These are phyloP conservation scores for Styela plicata DNA, from an alignment of 23 tunicate genomes.

Conservation along the genomic window DNA sequence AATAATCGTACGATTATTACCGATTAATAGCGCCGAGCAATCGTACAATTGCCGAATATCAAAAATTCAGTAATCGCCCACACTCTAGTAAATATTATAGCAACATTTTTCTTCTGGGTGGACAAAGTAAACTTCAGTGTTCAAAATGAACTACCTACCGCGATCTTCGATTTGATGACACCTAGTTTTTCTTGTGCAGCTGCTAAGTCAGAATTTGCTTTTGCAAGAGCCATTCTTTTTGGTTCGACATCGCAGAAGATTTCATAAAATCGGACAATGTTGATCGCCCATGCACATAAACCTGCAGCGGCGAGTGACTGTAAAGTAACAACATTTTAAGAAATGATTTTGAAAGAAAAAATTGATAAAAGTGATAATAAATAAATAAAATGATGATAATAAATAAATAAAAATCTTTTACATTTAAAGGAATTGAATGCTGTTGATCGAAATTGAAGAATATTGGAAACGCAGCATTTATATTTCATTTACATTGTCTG, in stretches of 20 bases:
- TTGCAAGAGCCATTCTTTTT: constrained; percentile 75
- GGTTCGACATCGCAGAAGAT: constrained; percentile 99
- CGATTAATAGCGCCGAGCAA: too few relatives aligned
- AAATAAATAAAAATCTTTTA: background rate
- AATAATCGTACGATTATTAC: too few relatives aligned
- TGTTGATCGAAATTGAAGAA: background rate
- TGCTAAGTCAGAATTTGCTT: constrained; percentile 81
- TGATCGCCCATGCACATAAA: constrained; percentile 91
- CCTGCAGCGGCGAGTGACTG: constrained; percentile 95
- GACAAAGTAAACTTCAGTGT: too few relatives aligned
- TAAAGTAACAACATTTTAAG: background rate
- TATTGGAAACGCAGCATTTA: background rate
- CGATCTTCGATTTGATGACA: constrained; percentile 75
- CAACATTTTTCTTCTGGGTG: too few relatives aligned
- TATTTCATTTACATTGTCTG: too few relatives aligned
- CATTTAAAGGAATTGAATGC: background rate
- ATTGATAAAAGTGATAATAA: too few relatives aligned
- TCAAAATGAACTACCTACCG: constrained; percentile 68
- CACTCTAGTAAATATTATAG: too few relatives aligned
- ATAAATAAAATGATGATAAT: background rate
- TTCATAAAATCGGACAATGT: constrained; percentile 88
- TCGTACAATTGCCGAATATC: too few relatives aligned
- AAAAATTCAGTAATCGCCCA: too few relatives aligned
- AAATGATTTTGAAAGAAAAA: background rate
- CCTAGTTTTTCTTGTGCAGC: constrained; percentile 86